Evolutionary conservation across 2,113 vertebrate species (phyloP).

Genomic region (Cochlearius cochlearius): DNA sequence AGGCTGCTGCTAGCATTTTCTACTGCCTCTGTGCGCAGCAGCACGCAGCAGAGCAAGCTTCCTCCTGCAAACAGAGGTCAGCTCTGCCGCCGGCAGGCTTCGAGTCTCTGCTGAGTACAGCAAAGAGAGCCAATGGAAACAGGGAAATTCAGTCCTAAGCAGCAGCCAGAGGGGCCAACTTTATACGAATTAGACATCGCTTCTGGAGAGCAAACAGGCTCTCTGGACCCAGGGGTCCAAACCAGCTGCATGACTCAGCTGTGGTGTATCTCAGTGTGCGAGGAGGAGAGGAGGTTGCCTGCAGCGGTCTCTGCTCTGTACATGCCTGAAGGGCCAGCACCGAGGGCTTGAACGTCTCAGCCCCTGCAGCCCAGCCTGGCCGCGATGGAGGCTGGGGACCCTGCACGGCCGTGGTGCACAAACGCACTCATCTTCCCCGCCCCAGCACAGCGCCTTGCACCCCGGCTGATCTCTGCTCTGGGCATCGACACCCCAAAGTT

Average conservation of each 20-base stretch:
- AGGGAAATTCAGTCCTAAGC: background rate
- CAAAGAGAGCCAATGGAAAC: background rate
- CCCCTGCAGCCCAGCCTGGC: background rate
- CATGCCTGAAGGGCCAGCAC: background rate
- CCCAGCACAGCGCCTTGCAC: background rate
- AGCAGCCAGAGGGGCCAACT: background rate
- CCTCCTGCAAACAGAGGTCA: background rate
- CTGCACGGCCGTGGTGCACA: fast-evolving
- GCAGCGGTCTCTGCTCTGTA: background rate
- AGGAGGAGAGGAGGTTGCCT: background rate
- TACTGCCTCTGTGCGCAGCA: background rate
- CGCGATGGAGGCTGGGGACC: fast-evolving
- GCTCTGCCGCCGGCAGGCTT: background rate
- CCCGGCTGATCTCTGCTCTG: background rate
- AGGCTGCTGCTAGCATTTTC: background rate
- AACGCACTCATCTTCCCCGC: fast-evolving
- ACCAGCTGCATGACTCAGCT: background rate
- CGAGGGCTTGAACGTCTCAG: background rate
- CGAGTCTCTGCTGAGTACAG: background rate
- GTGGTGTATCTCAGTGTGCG: background rate
- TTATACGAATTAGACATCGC: background rate
- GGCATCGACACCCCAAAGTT: background rate
- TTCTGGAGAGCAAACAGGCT: background rate
- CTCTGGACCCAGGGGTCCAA: background rate
- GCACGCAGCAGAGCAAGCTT: background rate